Evolutionary conservation across 2,113 vertebrate genomes (phyloP), one percentile per base, ranked within the genome.

Genomic region (Dicerorhinus sumatrensis): DNA sequence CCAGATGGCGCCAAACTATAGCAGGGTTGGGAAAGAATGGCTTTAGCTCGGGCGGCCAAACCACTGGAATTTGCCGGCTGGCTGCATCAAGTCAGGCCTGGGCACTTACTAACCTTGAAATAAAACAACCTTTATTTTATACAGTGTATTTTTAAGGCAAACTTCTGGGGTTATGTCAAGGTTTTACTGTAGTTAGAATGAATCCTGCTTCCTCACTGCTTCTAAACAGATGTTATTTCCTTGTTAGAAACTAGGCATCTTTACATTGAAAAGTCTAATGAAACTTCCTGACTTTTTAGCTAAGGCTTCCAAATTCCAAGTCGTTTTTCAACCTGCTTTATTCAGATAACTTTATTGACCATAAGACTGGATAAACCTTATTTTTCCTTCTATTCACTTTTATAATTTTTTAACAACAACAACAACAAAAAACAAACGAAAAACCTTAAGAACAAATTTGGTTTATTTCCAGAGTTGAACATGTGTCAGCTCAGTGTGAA

Each of bases 1-100:
- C 89, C 93, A 98, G 97, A 54, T 96, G 97, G 98, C 89, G 75
- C 96, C 96, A 83, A 92, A 96, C 31, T 46, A 93, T 2, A 79
- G 73, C 46, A 1, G 42, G 65, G 25, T 27, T 8, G 1, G 6
- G 27, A 89, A 85, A 23, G 46, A 9, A 23, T 1, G 46, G 10
- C 0, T 51, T 90, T 51, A 1, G 12, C 0, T 14, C 8, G 60
- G 18, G 42, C 20, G 0, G 23, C 10, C 48, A 86, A 33, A 51
- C 1, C 0, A 0, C 17, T 1, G 54, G 62, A 79, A 67, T 14
- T 7, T 0, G 0, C 4, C 4, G 36, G 2, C 8, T 14, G 4
- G 3, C 39, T n/a, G 39, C 5, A 4, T 17, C 8, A 72, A 10
- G 10, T 70, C 48, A 62, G 42, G 31, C 5, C 33, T 12, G 7